Evolutionary conservation across 2,113 vertebrate species (phyloP).

Genomic region (Pycnonotus jocosus): DNA sequence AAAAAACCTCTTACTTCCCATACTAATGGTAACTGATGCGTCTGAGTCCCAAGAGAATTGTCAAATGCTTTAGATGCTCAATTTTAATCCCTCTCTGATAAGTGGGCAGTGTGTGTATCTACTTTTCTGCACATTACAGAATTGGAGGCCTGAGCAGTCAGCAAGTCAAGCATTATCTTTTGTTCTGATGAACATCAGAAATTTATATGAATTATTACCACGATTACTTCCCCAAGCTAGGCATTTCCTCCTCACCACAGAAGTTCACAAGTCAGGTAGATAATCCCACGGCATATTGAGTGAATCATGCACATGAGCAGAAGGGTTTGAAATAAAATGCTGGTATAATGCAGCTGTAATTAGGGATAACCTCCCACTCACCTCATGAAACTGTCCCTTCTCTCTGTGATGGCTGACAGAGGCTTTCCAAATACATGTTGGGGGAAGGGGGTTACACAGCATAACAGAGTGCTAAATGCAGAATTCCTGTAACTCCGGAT

Average conservation of each 20-base stretch:
- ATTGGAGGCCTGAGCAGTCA: not conserved
- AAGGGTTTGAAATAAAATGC: constrained; percentile 15
- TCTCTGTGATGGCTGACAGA: not conserved
- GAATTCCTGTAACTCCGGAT: constrained; percentile 3
- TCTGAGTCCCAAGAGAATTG: not conserved
- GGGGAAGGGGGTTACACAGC: not conserved
- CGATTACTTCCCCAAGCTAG: not conserved
- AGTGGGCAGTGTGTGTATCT: not conserved
- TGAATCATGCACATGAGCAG: not conserved
- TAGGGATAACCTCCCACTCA: not conserved
- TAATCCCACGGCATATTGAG: not conserved
- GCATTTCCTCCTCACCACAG: not conserved
- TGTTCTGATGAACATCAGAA: not conserved
- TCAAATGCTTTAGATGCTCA: not conserved
- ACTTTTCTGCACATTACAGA: not conserved
- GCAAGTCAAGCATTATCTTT: not conserved
- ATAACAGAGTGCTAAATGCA: not conserved
- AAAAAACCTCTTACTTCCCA: not conserved
- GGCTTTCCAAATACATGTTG: not conserved
- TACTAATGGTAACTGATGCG: not conserved
- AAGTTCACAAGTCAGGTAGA: not conserved
- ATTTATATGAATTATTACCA: not conserved
- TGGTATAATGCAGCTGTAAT: not conserved
- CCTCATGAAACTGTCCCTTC: not conserved
- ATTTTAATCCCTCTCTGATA: not conserved